Conservation (phyloP, 1,140 invertebrate genomes). For the Aradophagus sp. region DNA sequence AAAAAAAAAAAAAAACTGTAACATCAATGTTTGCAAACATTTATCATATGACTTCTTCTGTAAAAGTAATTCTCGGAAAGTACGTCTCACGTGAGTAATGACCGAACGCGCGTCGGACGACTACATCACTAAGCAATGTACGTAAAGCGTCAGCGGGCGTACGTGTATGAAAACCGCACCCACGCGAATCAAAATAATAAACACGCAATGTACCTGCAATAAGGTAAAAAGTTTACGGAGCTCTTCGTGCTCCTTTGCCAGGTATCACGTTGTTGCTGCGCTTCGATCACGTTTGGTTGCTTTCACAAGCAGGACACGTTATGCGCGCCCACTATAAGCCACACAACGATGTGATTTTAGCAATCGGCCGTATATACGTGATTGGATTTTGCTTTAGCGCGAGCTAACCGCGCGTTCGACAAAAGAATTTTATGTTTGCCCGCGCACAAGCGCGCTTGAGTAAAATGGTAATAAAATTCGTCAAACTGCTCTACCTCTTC, state of each 20-base stretch:
- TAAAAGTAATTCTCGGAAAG: constrained; percentile 2
- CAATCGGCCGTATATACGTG: constrained; percentile 63
- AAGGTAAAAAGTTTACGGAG: constrained; percentile 40
- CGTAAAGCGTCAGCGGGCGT: constrained; percentile 15
- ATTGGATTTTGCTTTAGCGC: constrained; percentile 62
- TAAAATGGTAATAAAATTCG: constrained; percentile 55
- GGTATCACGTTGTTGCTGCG: constrained; percentile 54
- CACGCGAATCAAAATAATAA: constrained; percentile 56
- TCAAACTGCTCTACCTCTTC: constrained; percentile 22
- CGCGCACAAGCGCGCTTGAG: constrained; percentile 24
- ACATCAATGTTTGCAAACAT: too few species aligned
- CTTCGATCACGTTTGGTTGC: constrained; percentile 66
- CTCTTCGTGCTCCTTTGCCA: constrained; percentile 41
- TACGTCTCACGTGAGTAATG: constrained; percentile 8
- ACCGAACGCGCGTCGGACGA: constrained; percentile 13
- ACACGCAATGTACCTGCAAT: constrained; percentile 53
- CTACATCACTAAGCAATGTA: constrained; percentile 28
- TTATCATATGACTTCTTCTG: not conserved
- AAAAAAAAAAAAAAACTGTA: too few species aligned
- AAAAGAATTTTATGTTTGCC: constrained; percentile 52
- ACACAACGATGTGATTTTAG: constrained; percentile 60
- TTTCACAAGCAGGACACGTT: constrained; percentile 68
- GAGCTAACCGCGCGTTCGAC: constrained; percentile 50
- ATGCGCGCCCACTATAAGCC: constrained; percentile 58
- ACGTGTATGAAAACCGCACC: constrained; percentile 42